phyloP scores from a whole-genome alignment of 2,888 invertebrate species.

The Nineta flava region DNA sequence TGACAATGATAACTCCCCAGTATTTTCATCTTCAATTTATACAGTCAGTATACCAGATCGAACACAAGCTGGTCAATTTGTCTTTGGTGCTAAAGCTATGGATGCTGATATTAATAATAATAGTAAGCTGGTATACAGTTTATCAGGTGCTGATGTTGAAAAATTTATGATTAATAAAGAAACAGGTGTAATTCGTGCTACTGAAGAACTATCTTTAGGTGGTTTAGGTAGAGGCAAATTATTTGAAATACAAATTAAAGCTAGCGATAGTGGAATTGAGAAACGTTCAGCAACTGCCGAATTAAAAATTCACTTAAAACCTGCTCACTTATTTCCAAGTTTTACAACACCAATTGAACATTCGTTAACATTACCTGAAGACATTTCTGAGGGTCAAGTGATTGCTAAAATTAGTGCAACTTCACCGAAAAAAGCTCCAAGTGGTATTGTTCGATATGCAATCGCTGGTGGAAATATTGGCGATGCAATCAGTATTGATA shows the following conservation, averaged over 20 bases:
- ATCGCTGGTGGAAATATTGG: conserved; percentile 91
- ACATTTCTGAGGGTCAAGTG: conserved; percentile 57
- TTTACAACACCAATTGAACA: conserved; percentile 54
- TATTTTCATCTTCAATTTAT: conserved; percentile 57
- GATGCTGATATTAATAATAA: conserved; percentile 73
- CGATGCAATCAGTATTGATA: conserved; percentile 68
- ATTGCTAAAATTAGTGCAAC: conserved; percentile 63
- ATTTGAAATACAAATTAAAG: conserved; percentile 59
- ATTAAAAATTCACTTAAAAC: conserved; percentile 59
- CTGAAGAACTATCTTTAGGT: conserved; percentile 42
- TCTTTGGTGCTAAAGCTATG: conserved; percentile 75
- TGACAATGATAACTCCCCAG: conserved; percentile 74
- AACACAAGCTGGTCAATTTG: conserved; percentile 66
- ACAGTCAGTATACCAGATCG: conserved; percentile 70
- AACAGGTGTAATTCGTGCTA: conserved; percentile 77
- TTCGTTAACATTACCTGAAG: conserved; percentile 60
- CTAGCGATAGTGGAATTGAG: conserved; percentile 60
- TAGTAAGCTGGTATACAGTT: conserved; percentile 61
- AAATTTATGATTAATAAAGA: conserved; percentile 62
- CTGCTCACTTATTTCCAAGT: conserved; percentile 62
- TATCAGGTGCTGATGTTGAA: conserved; percentile 61
- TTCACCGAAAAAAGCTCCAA: conserved; percentile 61
- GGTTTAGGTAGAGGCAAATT: conserved; percentile 36
- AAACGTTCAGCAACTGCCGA: conserved; percentile 58
- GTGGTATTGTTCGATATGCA: conserved; percentile 55